Percentiles rank a stretch among this genome's conserved stretches.
Conservation (phyloP, 2,113 vertebrate species). For the Noctilio leporinus region DNA sequence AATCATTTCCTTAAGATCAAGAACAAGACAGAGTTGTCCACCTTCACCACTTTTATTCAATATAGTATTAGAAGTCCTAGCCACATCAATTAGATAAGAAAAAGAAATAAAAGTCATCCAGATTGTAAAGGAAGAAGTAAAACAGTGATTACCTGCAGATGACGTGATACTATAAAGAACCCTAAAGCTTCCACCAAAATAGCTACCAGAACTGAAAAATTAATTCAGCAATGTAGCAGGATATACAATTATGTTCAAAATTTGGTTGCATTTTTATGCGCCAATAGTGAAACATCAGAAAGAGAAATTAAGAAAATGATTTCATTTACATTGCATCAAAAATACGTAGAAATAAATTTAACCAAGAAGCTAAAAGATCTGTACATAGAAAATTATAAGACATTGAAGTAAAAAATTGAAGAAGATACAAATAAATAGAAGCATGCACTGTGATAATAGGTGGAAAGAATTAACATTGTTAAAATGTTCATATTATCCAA, state of each 20-base stretch:
- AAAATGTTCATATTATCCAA: no score
- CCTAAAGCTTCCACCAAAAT: neutral
- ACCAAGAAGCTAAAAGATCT: neutral
- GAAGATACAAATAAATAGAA: neutral
- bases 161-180: neutral
- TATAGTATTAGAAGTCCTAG: neutral
- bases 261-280: neutral
- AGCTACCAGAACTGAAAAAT: neutral
- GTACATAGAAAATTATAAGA: neutral
- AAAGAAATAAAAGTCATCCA: neutral
- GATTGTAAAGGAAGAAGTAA: neutral
- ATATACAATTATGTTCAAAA: neutral
- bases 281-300: neutral
- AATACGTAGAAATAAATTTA: neutral
- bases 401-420: neutral
- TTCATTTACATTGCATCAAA: neutral
- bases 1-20: neutral
- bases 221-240: neutral
- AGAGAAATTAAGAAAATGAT: neutral
- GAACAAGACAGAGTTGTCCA: neutral
- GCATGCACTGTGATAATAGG: neutral
- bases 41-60: neutral
- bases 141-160: neutral
- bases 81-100: neutral
- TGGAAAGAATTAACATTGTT: no score